Percentiles rank a stretch among this genome's conserved stretches.
phyloP scores from a whole-genome alignment of 2,113 vertebrate species.

The Eubucco bourcierii region DNA sequence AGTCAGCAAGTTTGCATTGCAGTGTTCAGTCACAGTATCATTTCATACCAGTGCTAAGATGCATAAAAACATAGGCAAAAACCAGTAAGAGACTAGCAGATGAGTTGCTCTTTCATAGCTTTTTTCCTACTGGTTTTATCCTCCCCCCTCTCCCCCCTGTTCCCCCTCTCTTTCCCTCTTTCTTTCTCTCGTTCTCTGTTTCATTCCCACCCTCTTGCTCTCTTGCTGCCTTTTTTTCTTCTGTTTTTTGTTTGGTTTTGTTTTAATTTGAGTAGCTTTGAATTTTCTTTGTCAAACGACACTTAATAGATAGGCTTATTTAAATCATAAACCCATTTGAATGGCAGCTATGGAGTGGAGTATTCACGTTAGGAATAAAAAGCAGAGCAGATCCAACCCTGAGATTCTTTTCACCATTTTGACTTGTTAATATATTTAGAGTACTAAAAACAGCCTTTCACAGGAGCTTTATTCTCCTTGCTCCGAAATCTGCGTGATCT shows the following conservation, averaged over 20 bases:
- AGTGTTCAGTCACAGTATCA: background rate
- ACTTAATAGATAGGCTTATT: background rate
- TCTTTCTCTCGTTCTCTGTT: no score
- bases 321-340: background rate
- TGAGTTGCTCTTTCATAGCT: background rate
- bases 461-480: background rate
- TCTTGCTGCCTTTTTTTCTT: no score
- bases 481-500: background rate
- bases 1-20: conserved; percentile 22
- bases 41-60: background rate
- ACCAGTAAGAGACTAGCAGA: background rate
- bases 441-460: background rate
- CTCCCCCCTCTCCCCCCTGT: background rate
- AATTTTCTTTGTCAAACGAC: background rate
- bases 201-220: no score
- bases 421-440: conserved; percentile 3
- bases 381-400: background rate
- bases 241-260: background rate
- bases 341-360: background rate
- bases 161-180: no score
- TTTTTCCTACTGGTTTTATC: background rate
- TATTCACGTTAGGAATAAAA: background rate
- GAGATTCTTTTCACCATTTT: background rate
- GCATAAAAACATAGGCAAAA: background rate
- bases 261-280: background rate